Evolutionary conservation across 2,888 invertebrate genomes (phyloP).

Genomic region (Cosmia trapezina): DNA sequence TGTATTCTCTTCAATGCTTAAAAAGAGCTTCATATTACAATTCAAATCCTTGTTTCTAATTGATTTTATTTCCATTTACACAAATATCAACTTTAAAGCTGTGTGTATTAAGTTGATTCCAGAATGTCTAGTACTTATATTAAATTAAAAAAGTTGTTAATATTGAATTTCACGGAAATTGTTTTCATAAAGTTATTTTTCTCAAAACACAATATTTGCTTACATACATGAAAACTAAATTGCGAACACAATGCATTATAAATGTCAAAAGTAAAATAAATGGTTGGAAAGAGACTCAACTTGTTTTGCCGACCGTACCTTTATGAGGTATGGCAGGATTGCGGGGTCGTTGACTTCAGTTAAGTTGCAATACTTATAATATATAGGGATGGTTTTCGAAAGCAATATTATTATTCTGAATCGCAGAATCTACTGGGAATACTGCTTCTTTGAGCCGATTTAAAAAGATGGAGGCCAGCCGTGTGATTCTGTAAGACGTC

Average conservation of each 20-base stretch:
- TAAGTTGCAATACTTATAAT: constrained; percentile 11
- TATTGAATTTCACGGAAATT: neutral
- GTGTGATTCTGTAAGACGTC: too few species aligned
- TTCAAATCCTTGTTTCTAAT: neutral
- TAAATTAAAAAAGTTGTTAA: neutral
- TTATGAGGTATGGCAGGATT: constrained; percentile 47
- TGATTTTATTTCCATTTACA: neutral
- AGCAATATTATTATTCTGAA: constrained; percentile 9
- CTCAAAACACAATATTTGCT: neutral
- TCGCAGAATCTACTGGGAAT: neutral
- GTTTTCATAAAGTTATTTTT: neutral
- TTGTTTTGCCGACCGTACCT: constrained; percentile 22
- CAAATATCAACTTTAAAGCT: neutral
- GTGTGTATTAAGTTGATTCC: neutral
- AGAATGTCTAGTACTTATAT: too few species aligned
- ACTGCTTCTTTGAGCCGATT: neutral
- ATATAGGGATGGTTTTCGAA: constrained; percentile 20
- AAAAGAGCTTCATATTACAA: neutral
- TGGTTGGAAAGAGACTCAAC: too few species aligned
- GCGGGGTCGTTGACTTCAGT: constrained; percentile 39
- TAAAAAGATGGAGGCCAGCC: neutral
- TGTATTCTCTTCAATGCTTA: neutral
- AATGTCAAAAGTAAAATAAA: too few species aligned
- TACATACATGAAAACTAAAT: neutral
- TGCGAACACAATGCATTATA: neutral